Evolutionary conservation across 1,140 invertebrate genomes (phyloP).

Genomic region (Lasaia peninsularis): DNA sequence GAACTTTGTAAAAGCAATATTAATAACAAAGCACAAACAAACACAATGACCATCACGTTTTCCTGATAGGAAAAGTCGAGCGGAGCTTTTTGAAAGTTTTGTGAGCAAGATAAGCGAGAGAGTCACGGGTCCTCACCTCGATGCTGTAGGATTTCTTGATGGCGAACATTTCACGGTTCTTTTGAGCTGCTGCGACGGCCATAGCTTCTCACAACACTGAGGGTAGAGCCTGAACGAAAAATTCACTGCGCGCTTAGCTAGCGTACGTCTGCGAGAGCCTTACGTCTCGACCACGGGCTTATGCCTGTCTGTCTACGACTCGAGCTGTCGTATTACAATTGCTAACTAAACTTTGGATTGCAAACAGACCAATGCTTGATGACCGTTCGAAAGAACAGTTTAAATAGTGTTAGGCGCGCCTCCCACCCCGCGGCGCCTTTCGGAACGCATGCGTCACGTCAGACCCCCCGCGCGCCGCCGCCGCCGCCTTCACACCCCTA

Average conservation of each 20-base stretch:
- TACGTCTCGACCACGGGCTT: conserved; percentile 75
- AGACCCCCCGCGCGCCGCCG: conserved; percentile 38
- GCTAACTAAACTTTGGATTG: conserved; percentile 75
- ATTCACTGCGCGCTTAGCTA: conserved; percentile 75
- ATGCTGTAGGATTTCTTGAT: conserved; percentile 98
- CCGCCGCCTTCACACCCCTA: conserved; percentile 26
- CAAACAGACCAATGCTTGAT: conserved; percentile 78
- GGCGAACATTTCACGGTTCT: conserved; percentile 95
- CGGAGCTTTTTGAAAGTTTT: conserved; percentile 1
- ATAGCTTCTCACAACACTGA: conserved; percentile 76
- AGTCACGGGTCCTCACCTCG: conserved; percentile 84
- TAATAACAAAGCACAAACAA: neutral
- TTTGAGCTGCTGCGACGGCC: conserved; percentile 92
- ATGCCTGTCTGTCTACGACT: conserved; percentile 75
- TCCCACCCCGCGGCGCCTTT: conserved; percentile 58
- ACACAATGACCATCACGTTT: neutral
- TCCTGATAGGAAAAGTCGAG: neutral
- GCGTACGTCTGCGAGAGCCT: conserved; percentile 73
- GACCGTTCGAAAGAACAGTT: conserved; percentile 72
- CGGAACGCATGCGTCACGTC: conserved; percentile 65
- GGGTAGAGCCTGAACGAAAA: conserved; percentile 62
- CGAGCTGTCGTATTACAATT: conserved; percentile 71
- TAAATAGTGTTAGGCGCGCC: conserved; percentile 74
- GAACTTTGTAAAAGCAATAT: neutral
- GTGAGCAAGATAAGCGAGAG: conserved; percentile 22